phyloP scores from a whole-genome alignment of 2,113 vertebrate genomes.

The Podarcis raffonei region DNA sequence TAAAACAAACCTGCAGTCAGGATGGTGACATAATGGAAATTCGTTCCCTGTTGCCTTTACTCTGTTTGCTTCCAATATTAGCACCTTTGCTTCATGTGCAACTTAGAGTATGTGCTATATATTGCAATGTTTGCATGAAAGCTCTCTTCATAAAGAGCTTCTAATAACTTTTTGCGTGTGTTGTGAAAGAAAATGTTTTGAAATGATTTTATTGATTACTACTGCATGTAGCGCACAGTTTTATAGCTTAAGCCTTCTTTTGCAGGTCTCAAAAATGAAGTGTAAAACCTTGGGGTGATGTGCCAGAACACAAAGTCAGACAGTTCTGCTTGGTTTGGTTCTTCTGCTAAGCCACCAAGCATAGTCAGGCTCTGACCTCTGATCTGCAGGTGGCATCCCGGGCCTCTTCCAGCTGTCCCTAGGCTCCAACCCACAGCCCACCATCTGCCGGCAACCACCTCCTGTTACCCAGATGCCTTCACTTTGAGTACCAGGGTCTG shows the following conservation, averaged over 20 bases:
- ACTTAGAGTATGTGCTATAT: not conserved
- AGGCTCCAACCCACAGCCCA: not conserved
- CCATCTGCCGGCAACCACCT: not conserved
- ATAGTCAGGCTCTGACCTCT: not conserved
- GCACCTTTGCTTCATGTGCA: not conserved
- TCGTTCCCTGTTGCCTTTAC: not conserved
- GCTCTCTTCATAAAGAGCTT: not conserved
- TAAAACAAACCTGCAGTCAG: conserved; percentile 2
- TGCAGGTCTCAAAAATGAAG: no score
- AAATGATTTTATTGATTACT: not conserved
- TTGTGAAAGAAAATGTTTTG: not conserved
- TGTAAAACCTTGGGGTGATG: not conserved
- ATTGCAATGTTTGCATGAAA: not conserved
- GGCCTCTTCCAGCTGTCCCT: not conserved
- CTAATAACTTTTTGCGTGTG: not conserved
- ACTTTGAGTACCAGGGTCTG: not conserved
- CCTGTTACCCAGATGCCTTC: not conserved
- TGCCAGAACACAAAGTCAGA: not conserved
- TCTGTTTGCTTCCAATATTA: not conserved
- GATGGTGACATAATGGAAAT: conserved; percentile 18
- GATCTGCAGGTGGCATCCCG: fast-evolving
- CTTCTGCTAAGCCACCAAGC: not conserved
- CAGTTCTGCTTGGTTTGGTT: not conserved
- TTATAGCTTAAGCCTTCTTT: not conserved
- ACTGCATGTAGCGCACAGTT: not conserved